Conservation (phyloP, 2,113 vertebrate genomes). For the Marcusenius ussheri region DNA sequence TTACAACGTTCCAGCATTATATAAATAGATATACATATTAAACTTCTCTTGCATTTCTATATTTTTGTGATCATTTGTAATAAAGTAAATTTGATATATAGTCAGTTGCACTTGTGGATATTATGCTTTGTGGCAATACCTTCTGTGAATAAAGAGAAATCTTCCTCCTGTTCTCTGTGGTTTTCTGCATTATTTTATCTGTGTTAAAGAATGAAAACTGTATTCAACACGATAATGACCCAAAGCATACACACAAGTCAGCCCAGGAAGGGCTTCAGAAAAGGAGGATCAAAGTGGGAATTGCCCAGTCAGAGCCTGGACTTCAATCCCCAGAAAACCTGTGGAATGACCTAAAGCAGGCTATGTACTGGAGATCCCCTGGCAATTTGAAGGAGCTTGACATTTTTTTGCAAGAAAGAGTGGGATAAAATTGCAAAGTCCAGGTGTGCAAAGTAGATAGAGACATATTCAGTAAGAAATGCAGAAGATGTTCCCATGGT, state of each 20-base stretch:
- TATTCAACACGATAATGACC: not conserved
- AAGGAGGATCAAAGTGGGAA: not conserved
- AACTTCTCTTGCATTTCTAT: not conserved
- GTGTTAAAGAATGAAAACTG: not conserved
- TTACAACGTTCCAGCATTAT: not conserved
- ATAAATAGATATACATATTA: not conserved
- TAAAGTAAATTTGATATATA: not conserved
- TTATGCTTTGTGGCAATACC: not conserved
- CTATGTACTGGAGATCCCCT: not conserved
- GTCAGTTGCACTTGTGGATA: not conserved
- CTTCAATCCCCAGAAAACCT: not conserved
- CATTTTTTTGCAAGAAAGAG: not conserved
- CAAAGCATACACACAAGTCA: not conserved
- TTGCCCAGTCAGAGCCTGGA: not conserved
- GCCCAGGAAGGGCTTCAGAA: not conserved
- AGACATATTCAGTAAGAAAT: not conserved
- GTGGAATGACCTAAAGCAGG: not conserved
- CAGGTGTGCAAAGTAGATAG: not conserved
- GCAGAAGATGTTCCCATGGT: not conserved
- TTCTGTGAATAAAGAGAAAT: not conserved
- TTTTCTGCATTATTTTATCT: not conserved
- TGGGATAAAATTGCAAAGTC: not conserved
- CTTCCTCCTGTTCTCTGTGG: not conserved
- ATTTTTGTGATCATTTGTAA: not conserved
- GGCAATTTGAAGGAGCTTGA: not conserved